Evolutionary conservation across 2,888 invertebrate genomes (phyloP), one percentile per base, ranked within the genome.

Genomic region (Napeogenes inachia): DNA sequence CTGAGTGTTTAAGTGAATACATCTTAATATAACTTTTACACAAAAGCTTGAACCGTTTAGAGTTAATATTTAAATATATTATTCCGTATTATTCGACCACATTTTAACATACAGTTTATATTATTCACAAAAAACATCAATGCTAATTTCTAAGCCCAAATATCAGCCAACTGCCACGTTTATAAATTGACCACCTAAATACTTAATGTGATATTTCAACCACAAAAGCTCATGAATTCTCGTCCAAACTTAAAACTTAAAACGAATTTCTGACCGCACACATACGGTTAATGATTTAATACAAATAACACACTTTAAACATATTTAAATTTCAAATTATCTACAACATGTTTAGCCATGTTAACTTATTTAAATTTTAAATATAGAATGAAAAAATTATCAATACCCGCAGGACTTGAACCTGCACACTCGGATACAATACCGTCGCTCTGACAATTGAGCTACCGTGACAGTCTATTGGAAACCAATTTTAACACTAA

Each of bases 181-280:
- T 50, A 56, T 65, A 67, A 66, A 65, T 57, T 69, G 71, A 70
- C 73, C 72, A 60, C 63, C 64, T 68, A 71, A 69, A 71, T 68
- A 68, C 70, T 71, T 71, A 70, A 69, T 68, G 62, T 61, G 46
- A 38, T 38, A 57, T 45, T 56, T 61, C 56, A 59, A 74, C 74
- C 73, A 68, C 74, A 73, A 70, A 42, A 66, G 65, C 69, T 69
- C 63, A 68, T 61, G 60, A 59, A 65, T 68, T 61, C 61, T 45
- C 45, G 60, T 66, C 59, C 54, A 62, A 46, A 30, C 42, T 69
- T 30, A 50, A 30, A 50, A 30, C 6, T 30, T 50, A 30, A 50
- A 10, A n/a, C 4, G 6, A 30, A 50, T 1, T 50, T 50, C 30
- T 50, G 50, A 50, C 50, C 50, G 50, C 50, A 50, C 30, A 30